Conservation (phyloP, 2,113 vertebrate species). For the Melanotaenia duboulayi region DNA sequence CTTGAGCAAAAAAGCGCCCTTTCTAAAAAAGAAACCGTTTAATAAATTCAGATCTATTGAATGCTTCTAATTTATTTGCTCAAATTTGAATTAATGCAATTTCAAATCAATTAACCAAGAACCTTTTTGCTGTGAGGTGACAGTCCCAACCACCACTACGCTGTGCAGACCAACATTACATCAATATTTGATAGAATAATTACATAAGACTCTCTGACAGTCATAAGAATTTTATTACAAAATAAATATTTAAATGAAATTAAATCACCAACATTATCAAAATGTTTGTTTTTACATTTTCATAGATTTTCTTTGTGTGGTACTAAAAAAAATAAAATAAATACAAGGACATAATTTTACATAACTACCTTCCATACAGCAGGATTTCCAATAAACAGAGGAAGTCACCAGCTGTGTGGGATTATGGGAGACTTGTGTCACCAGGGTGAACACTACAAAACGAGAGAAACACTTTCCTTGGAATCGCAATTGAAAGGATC, state of each 20-base stretch:
- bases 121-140: no score
- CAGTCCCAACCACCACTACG: no score
- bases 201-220: slow-evolving; percentile 24
- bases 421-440: slow-evolving; percentile 27
- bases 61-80: no score
- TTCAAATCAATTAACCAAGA: no score
- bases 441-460: background rate
- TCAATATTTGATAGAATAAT: slow-evolving; percentile 16
- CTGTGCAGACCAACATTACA: no score
- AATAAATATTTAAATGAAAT: slow-evolving; percentile 71
- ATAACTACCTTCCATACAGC: slow-evolving; percentile 33
- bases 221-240: slow-evolving; percentile 61
- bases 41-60: no score
- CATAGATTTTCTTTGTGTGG: slow-evolving; percentile 55
- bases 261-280: slow-evolving; percentile 46
- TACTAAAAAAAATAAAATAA: slow-evolving; percentile 18
- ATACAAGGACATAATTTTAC: slow-evolving; percentile 18
- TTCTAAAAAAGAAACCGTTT: no score
- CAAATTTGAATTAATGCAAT: no score
- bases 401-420: slow-evolving; percentile 31
- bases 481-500: background rate
- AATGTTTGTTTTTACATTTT: slow-evolving; percentile 55
- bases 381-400: slow-evolving; percentile 46
- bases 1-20: no score
- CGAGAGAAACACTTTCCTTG: background rate